Base-by-base conservation (phyloP, 2,888 invertebrate genomes). In the Flexamia atlantica region DNA sequence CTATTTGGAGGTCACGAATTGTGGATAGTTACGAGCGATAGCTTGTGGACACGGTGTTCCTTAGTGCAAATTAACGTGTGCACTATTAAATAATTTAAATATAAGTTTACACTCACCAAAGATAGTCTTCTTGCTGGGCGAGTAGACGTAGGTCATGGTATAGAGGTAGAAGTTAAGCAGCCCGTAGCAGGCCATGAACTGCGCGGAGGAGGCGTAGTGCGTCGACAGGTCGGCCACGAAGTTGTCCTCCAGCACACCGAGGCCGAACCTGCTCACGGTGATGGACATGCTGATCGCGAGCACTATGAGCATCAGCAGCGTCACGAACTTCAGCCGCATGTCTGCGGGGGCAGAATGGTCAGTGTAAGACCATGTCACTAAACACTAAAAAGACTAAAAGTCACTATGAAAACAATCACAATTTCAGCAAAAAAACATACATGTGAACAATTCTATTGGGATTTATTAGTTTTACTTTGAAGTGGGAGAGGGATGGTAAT, bases 141-240 rank as follows among this genome's bases (percentile, higher is more conserved):
- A 96, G 90, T 98, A 99, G 74, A 99, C 95, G 90, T 97, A 98
- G 20, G 98, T 97, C 95, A 98, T 95, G 9, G 96, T 95, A 90
- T 96, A 98, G 86, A 98, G 90, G 90, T 98, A 98, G 90, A 98
- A 97, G 91, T 99, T 99, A 82, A 98, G 92, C 68, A 98, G 92
- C 32, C 98, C 97, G 90, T 98, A 98, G 87, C 98, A 95, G 3
- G 97, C 96, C 95, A 99, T 97, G 91, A 99, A 99, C 87, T 98
- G 97, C 9, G 97, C 97, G 0, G 98, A 98, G 87, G 97, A 98
- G 88, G 95, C 95, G 90, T 98, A 97, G 89, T 95, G 96, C 53
- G 97, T 96, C 28, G 95, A 95, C 25, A 98, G 92, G 84, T 96
- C 95, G 12, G 97, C 95, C 0, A 98, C 97, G 92, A 98, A 98